Percentiles rank a stretch among this genome's conserved stretches.
Evolutionary conservation across 2,888 invertebrate genomes (phyloP).

Genomic region (Drosophila atripex): DNA sequence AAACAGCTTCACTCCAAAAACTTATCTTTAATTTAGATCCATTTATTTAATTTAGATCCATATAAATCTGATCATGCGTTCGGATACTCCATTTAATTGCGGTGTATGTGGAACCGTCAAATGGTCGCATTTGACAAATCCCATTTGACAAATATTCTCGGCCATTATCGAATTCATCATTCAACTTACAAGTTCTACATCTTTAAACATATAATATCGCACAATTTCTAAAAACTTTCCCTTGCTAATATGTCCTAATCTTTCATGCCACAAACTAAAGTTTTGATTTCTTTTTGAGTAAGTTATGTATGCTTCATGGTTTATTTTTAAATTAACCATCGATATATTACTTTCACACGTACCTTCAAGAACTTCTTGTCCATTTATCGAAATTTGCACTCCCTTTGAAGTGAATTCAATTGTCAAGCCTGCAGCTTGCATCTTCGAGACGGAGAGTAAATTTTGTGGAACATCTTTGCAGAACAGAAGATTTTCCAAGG

Average conservation of each 20-base stretch:
- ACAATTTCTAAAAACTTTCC: slow-evolving; percentile 6
- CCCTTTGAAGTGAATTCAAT: no score
- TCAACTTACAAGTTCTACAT: slow-evolving; percentile 5
- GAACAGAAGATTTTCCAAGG: neutral
- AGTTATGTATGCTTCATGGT: slow-evolving; percentile 2
- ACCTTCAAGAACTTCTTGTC: slow-evolving; percentile 3
- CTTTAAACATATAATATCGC: slow-evolving; percentile 10
- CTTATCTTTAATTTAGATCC: no score
- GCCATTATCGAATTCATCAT: no score
- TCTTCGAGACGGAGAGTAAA: no score
- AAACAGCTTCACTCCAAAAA: no score
- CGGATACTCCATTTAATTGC: no score
- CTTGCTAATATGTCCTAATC: slow-evolving; percentile 7
- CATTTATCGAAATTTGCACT: slow-evolving; percentile 5
- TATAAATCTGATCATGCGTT: no score
- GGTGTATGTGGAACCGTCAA: no score
- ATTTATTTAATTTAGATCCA: no score
- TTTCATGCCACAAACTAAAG: slow-evolving; percentile 7
- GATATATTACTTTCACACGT: neutral
- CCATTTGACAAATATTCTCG: no score
- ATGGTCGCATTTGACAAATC: no score
- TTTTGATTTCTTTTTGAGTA: neutral
- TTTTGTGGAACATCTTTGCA: neutral
- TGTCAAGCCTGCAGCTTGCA: no score
- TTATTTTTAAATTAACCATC: slow-evolving; percentile 2